Evolutionary conservation across 1,140 invertebrate genomes (phyloP), one percentile per base, ranked within the genome.

Genomic region (Chlorops oryzae): DNA sequence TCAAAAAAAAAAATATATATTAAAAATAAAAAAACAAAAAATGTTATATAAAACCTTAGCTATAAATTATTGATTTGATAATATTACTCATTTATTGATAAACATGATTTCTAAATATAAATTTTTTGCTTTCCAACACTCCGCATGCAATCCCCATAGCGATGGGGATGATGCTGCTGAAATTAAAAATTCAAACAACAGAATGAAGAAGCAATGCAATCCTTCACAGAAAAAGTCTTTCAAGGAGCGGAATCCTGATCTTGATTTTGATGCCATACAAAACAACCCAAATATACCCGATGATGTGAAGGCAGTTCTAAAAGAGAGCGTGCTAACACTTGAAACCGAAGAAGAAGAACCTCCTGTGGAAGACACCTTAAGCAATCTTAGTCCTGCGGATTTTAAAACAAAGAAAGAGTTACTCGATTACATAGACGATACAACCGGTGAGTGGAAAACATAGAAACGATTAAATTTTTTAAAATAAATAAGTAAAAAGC

Each of bases 151-250:
- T 21, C 44, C 50, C 44, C 43, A 43, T 43, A 56, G 54, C 35
- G 38, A 53, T 56, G 44, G 51, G 42, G 55, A 38, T 47, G 43
- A 50, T 34, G 41, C 40, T 48, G 18, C 17, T 44, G 12, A 22
- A 32, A 12, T 22, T 53, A 32, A 32, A 46, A n/a, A n/a, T n/a
- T n/a, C 24, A 37, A 39, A 38, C n/a, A 13, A 6, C 44, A 70
- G 67, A 65, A 71, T 71, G 67, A 71, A 70, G 42, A 70, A 71
- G 47, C 64, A 72, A 57, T 72, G 69, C 37, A 71, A 70, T 56
- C 68, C 68, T 22, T 64, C 64, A 48, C 67, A 65, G 54, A 58
- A 65, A 15, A 72, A 70, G 54, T 70, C 63, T 28, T 72, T 72
- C 20, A 72, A 69, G 32, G 70, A 72, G 39, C 69, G 70, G 12